Conservation (phyloP, 2,113 vertebrate genomes). For the Holacanthus passer region DNA sequence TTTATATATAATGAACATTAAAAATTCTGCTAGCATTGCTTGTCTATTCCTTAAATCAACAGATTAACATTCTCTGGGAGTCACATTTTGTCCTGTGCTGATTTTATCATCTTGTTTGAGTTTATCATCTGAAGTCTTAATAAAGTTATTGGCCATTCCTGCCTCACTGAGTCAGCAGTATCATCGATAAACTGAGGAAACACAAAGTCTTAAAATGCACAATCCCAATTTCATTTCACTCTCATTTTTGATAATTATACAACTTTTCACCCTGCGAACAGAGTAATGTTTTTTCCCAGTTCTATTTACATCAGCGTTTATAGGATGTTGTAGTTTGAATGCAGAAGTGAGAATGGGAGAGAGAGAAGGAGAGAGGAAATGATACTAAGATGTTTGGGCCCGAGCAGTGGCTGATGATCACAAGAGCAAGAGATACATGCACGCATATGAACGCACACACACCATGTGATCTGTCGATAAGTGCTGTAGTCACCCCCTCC, state of each 20-base stretch:
- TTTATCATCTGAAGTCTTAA: not conserved
- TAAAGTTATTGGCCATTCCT: conserved; percentile 6
- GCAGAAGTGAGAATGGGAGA: conserved; percentile 81
- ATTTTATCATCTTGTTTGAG: no score
- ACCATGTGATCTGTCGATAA: conserved; percentile 73
- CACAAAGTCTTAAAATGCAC: not conserved
- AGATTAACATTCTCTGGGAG: no score
- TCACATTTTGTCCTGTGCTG: no score
- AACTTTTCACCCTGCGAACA: conserved; percentile 26
- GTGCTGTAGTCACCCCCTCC: conserved; percentile 74
- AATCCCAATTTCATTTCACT: not conserved
- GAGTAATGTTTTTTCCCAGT: conserved; percentile 48
- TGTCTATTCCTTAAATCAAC: no score
- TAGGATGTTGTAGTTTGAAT: conserved; percentile 74
- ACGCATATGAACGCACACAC: conserved; percentile 26
- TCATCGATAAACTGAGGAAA: conserved; percentile 16
- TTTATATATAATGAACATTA: not conserved
- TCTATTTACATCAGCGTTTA: conserved; percentile 65
- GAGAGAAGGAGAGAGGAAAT: conserved; percentile 79
- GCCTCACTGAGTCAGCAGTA: conserved; percentile 18
- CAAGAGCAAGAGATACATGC: conserved; percentile 63
- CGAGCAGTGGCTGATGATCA: conserved; percentile 68
- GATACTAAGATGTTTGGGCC: conserved; percentile 76
- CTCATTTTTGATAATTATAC: conserved; percentile 25
- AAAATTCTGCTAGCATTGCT: not conserved